Conservation (phyloP, 2,113 vertebrate species). For the Paradisaea rubra region DNA sequence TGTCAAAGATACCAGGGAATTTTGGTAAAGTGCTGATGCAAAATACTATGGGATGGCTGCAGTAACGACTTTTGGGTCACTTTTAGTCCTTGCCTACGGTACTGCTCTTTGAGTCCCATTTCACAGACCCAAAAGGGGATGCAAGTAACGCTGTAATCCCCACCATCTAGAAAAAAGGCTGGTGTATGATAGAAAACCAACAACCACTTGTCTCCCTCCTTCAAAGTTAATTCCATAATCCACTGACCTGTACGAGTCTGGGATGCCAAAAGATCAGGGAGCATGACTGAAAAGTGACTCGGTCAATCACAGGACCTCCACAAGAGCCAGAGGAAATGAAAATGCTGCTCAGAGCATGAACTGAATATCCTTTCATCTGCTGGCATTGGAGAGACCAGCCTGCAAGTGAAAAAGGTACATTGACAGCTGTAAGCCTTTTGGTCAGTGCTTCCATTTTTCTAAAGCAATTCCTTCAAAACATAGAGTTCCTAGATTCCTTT, state of each 20-base stretch:
- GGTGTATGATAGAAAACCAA: background rate
- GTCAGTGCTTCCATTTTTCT: background rate
- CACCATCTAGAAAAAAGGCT: background rate
- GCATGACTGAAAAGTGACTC: background rate
- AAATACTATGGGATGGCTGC: background rate
- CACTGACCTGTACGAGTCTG: background rate
- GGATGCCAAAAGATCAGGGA: background rate
- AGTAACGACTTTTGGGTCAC: background rate
- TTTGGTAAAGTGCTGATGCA: background rate
- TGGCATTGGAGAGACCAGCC: background rate
- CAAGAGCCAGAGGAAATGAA: background rate
- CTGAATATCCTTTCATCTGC: background rate
- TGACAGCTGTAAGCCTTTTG: background rate
- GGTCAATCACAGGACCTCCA: rapidly evolving
- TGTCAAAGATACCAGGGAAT: background rate
- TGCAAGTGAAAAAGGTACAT: background rate
- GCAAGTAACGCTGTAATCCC: background rate
- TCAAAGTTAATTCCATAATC: background rate
- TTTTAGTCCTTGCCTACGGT: background rate
- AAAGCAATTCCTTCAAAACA: background rate
- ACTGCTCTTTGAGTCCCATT: background rate
- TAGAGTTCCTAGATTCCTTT: background rate
- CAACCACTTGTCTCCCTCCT: background rate
- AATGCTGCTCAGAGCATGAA: background rate
- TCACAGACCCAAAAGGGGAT: background rate